These are phyloP conservation scores for Chymomyza caudatula DNA, from an alignment of 2,888 invertebrate genomes.

Conservation along the genomic window DNA sequence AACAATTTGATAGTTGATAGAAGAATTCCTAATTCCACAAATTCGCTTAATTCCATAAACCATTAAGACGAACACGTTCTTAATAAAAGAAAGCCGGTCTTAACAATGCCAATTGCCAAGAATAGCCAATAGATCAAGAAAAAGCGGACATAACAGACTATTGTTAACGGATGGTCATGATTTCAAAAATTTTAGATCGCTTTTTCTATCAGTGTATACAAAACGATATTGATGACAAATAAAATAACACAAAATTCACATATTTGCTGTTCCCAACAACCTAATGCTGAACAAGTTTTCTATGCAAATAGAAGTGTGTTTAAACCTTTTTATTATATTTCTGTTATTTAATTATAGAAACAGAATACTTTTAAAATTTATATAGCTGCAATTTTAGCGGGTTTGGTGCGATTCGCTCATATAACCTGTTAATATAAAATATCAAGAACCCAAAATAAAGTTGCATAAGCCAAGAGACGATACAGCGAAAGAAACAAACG, in stretches of 20 bases:
- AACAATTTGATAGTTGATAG: too few species aligned
- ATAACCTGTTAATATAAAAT: slow-evolving; percentile 34
- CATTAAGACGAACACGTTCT: too few species aligned
- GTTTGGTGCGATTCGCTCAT: slow-evolving; percentile 5
- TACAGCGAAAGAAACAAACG: not conserved
- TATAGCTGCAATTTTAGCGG: not conserved
- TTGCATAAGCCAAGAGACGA: slow-evolving; percentile 21
- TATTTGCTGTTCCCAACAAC: too few species aligned
- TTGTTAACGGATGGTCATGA: too few species aligned
- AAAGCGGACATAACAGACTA: too few species aligned
- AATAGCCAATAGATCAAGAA: too few species aligned
- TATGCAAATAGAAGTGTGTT: not conserved
- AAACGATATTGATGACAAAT: not conserved
- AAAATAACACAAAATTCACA: not conserved
- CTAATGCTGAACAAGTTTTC: not conserved
- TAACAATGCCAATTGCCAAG: too few species aligned
- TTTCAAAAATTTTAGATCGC: too few species aligned
- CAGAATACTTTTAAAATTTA: not conserved
- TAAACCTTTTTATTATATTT: not conserved
- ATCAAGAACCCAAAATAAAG: slow-evolving; percentile 3
- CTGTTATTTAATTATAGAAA: not conserved
- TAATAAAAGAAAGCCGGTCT: too few species aligned
- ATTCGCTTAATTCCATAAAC: too few species aligned
- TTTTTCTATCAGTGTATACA: too few species aligned
- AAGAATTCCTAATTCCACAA: too few species aligned